Evolutionary conservation across 2,888 invertebrate species (phyloP), one percentile per base, ranked within the genome.

Genomic region (Ypsolopha sequella): DNA sequence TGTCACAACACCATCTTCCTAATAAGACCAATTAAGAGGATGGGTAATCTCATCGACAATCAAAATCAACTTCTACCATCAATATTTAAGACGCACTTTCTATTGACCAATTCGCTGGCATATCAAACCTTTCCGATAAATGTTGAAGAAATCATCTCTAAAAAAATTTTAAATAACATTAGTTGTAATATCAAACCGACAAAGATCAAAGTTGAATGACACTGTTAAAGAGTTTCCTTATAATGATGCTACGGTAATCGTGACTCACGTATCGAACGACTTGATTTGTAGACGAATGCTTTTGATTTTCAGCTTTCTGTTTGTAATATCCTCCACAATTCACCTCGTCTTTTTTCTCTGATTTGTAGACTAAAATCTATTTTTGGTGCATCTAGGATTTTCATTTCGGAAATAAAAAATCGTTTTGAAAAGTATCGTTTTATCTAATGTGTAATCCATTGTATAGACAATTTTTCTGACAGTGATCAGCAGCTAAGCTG

Each of bases 1-100:
- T 86, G 86, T 86, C 86, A 86, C 85, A 86, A 86, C 85, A 86
- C 79, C 75, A 80, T 85, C 84, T 81, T 69, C 75, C 77, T 85
- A 86, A 86, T 86, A 84, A 85, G 82, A 73, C 85, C 85, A 86
- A 86, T 86, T 86, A 86, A 85, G 78, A 79, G 73, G 70, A 80
- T 71, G 73, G 68, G 71, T 67, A 63, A 58, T 58, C 57, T 58
- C 56, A 56, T 56, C 56, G 60, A 59, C 70, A 61, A 57, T 62
- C 69, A 58, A 81, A 72, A 68, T 64, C 69, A 66, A 66, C 74
- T 80, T 71, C 63, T 81, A 71, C 65, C 59, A 56, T 64, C 55
- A 56, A 60, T 55, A 53, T 63, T 55, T 63, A 73, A 66, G 67
- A 68, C 56, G 52, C 57, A 67, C 52, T 66, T 63, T 74, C 56